phyloP scores from a whole-genome alignment of 2,113 vertebrate species.

The Centropus unirufus region DNA sequence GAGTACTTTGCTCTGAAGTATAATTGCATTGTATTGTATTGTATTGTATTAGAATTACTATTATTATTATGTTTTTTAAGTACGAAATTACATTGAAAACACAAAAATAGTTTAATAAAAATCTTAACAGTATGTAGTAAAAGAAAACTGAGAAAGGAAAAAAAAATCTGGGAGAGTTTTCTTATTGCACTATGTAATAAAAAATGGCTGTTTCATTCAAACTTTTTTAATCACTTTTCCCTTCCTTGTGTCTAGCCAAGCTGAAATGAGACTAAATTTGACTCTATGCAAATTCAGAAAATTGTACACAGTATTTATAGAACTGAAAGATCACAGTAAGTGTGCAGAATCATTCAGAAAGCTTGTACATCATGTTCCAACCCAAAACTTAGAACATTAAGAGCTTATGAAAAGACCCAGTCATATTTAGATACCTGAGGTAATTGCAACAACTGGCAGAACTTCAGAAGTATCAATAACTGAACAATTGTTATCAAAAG shows the following conservation, averaged over 20 bases:
- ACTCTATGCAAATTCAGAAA: not conserved
- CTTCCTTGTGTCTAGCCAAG: not conserved
- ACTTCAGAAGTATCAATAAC: not conserved
- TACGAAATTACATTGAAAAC: not conserved
- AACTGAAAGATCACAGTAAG: not conserved
- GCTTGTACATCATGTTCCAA: not conserved
- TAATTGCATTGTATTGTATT: not conserved
- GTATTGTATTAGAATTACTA: not conserved
- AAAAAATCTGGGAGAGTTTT: not conserved
- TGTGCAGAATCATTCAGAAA: not conserved
- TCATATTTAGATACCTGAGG: not conserved
- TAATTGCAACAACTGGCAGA: not conserved
- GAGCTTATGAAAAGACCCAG: not conserved
- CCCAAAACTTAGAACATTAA: not conserved
- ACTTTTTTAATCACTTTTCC: not conserved
- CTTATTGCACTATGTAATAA: not conserved
- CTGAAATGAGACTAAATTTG: not conserved
- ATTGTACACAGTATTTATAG: not conserved
- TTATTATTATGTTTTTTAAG: not conserved
- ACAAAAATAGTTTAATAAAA: not conserved
- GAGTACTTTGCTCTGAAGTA: not conserved
- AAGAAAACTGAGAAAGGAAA: not conserved
- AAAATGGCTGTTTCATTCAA: not conserved
- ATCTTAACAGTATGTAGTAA: not conserved
- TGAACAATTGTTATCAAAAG: not conserved